A percentile compares a stretch with the other conserved stretches of the same genome.
Conservation (phyloP, 2,113 vertebrate genomes). For the Ailurus styani region DNA sequence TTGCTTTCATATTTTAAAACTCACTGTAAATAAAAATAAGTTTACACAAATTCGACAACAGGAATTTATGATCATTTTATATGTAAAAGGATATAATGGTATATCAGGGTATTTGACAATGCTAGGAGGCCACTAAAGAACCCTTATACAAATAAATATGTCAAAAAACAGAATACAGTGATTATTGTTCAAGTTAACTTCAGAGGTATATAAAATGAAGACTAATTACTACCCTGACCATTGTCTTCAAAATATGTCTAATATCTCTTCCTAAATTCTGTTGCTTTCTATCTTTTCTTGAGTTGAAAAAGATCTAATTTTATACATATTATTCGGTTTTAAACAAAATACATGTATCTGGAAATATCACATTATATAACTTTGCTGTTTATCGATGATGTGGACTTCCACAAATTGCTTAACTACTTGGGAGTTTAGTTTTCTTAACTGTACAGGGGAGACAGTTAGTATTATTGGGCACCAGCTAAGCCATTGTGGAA, state of each 20-base stretch:
- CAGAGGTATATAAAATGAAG: not conserved
- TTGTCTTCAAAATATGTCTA: constrained; percentile 1
- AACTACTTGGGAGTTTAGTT: not conserved
- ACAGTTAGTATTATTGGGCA: not conserved
- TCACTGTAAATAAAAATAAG: not conserved
- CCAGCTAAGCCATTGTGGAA: not conserved
- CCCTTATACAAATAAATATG: not conserved
- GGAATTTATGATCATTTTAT: not conserved
- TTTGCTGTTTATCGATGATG: not conserved
- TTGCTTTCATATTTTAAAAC: not conserved
- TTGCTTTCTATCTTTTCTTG: not conserved
- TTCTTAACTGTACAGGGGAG: not conserved
- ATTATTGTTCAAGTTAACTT: not conserved
- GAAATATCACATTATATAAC: not conserved
- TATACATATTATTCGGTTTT: not conserved
- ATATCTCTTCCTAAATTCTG: not conserved
- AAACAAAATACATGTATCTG: not conserved
- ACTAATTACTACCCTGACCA: not conserved
- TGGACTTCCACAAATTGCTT: not conserved
- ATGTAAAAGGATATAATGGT: not conserved
- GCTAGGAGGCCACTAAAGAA: not conserved
- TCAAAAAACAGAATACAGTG: not conserved
- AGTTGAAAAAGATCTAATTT: not conserved
- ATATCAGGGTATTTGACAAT: not conserved
- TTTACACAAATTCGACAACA: not conserved